Base-by-base conservation (phyloP, 1,140 invertebrate species). In the Drosophila athabasca region DNA sequence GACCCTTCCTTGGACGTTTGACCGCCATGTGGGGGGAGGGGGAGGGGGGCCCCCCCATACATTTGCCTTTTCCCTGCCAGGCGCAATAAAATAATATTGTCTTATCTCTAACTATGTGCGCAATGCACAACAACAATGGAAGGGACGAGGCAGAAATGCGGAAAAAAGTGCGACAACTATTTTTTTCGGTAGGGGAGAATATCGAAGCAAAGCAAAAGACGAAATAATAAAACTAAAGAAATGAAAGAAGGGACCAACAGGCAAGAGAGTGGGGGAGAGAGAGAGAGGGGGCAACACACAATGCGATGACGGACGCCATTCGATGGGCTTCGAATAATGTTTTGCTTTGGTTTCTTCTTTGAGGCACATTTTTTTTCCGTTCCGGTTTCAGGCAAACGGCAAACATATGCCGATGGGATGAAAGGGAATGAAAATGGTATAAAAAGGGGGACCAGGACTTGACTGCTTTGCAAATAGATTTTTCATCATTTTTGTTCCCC, bases 71-170 rank as follows among this genome's bases (percentile, higher is more conserved):
- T 6, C 22, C 43, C 71, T 26, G 48, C 45, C 55, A 19, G 9
- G 45, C 73, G 62, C 82, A 87, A 82, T 87, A 87, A 82, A 87
- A 87, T 87, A 87, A 87, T 87, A 87, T 88, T 87, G 82, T 82
- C 76, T 87, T 87, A 87, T 87, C 82, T 87, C 82, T 87, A 82
- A 87, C 82, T 87, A 87, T 81, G 78, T 85, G 82, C 58, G 78
- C 82, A 81, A 68, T 87, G 81, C 82, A 81, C 73, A 81, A 58
- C 55, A 80, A 69, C 62, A 81, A 77, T 39, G 5, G 35, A 68
- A 39, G 54, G 48, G 44, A 43, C 51, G 1, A 19, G 17, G 17
- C 31, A 43, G 46, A 79, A 61, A 59, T 48, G 44, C n/a, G 70
- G 43, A 58, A 48, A 62, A 49, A 59, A 83, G 50, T 72, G 46